phyloP scores from a whole-genome alignment of 2,797 vertebrate genomes.

The Cossypha heuglini region DNA sequence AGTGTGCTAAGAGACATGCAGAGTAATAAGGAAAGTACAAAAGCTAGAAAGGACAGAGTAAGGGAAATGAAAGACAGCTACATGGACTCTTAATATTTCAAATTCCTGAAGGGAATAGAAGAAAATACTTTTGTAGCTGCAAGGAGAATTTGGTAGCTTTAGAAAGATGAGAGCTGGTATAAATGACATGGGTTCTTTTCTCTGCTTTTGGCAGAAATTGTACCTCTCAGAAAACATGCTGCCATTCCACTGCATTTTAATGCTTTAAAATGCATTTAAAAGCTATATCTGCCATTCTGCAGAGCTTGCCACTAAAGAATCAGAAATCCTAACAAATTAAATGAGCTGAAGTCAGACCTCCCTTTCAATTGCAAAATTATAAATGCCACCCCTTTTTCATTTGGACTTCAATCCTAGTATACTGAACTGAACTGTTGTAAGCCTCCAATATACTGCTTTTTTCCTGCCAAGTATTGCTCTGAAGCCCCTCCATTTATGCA shows the following conservation, averaged over 20 bases:
- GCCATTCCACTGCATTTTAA: neutral
- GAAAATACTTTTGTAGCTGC: neutral
- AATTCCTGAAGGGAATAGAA: neutral
- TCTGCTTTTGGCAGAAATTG: neutral
- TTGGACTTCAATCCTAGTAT: neutral
- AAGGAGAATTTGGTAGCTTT: neutral
- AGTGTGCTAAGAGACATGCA: neutral
- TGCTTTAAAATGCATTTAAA: neutral
- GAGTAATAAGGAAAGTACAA: neutral
- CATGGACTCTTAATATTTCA: neutral
- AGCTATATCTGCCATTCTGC: neutral
- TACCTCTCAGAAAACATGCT: neutral
- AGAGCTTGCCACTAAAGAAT: neutral
- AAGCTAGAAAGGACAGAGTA: neutral
- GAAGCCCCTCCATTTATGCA: neutral
- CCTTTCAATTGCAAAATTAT: neutral
- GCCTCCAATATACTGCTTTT: neutral
- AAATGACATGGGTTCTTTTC: neutral
- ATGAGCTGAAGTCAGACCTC: neutral
- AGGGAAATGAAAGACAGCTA: neutral
- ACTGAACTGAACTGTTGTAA: neutral
- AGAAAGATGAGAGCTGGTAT: neutral
- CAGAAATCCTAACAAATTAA: neutral
- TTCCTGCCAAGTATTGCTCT: neutral
- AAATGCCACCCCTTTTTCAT: neutral